phyloP scores from a whole-genome alignment of 2,888 invertebrate genomes.

The Tinea trinotella region DNA sequence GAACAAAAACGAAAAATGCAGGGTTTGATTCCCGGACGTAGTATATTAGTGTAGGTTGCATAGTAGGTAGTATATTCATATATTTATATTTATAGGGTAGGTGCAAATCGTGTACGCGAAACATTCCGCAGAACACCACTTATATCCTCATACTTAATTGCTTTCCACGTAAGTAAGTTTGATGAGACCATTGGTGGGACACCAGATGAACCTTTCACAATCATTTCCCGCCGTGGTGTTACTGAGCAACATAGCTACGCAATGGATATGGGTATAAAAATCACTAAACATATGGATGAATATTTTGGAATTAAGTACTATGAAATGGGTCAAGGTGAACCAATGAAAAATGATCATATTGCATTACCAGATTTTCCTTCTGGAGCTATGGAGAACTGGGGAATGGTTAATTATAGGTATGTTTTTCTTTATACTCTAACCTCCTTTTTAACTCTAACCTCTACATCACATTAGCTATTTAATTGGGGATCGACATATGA shows the following conservation, averaged over 20 bases:
- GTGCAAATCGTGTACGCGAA: slow-evolving; percentile 38
- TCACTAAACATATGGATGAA: slow-evolving; percentile 65
- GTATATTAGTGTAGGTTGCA: too few species aligned
- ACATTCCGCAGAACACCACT: slow-evolving; percentile 72
- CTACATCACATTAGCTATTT: too few species aligned
- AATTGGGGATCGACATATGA: too few species aligned
- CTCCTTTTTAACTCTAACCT: too few species aligned
- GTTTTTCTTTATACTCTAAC: too few species aligned
- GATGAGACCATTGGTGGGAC: slow-evolving; percentile 39
- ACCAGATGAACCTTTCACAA: slow-evolving; percentile 41
- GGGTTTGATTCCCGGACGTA: too few species aligned
- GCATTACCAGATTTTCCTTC: slow-evolving; percentile 85
- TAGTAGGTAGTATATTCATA: background rate
- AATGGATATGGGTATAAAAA: slow-evolving; percentile 53
- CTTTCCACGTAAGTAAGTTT: slow-evolving; percentile 87
- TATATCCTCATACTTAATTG: slow-evolving; percentile 88
- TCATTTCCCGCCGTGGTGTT: slow-evolving; percentile 48
- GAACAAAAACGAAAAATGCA: too few species aligned
- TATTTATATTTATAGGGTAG: slow-evolving; percentile 33
- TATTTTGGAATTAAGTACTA: slow-evolving; percentile 71
- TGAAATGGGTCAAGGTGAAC: slow-evolving; percentile 62
- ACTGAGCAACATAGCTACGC: slow-evolving; percentile 53
- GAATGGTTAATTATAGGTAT: slow-evolving; percentile 84
- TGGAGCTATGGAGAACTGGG: slow-evolving; percentile 92
- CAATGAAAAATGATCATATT: slow-evolving; percentile 77